Base-by-base conservation (phyloP, 2,888 invertebrate genomes). In the Rhimphoctona megacephalus region DNA sequence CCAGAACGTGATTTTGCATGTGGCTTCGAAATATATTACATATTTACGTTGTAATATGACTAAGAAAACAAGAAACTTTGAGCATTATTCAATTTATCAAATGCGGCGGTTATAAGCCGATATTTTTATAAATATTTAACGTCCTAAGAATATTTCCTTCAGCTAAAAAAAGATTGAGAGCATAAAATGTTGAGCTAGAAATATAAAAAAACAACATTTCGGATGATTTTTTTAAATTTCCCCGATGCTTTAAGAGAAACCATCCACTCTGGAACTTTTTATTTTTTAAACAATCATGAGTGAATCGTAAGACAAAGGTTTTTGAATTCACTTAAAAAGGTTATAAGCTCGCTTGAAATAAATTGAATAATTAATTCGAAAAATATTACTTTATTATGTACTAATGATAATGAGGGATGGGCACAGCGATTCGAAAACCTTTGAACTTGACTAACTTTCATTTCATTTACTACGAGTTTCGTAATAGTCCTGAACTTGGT, bases 381-480 rank as follows among this genome's bases (percentile, higher is more conserved):
- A 30, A 17, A 61, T 61, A 61, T 61, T 5, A 61, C 30, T 61
- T 17, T 30, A 57, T 36, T 54, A 73, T 22, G 36, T 33, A 22
- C 39, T 33, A 54, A 36, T 19, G 36, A 57, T 73, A 54, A 54
- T 73, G 36, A 73, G n/a, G 22, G 52, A 73, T 52, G 52, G 5
- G 54, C 73, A 30, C 17, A 7, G 25, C 70, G 39, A 36, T 25
- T 30, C 61, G 25, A 84, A 79, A 70, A 49, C 22, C 61, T 61
- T 84, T 64, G 72, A 52, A 33, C 64, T n/a, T 36, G 54, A 52
- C 69, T 30, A 84, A 69, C 61, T 80, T 79, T 39, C 39, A 17
- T 66, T 36, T 43, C 46, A 49, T 74, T 74, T 67, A 49, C 79
- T 46, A 54, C n/a, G 8, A 43, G 67, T 46, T 57, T 8, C 66